These are phyloP conservation scores for Poecilobothrus nobilitatus DNA, from an alignment of 2,888 invertebrate species.

Conservation along the genomic window DNA sequence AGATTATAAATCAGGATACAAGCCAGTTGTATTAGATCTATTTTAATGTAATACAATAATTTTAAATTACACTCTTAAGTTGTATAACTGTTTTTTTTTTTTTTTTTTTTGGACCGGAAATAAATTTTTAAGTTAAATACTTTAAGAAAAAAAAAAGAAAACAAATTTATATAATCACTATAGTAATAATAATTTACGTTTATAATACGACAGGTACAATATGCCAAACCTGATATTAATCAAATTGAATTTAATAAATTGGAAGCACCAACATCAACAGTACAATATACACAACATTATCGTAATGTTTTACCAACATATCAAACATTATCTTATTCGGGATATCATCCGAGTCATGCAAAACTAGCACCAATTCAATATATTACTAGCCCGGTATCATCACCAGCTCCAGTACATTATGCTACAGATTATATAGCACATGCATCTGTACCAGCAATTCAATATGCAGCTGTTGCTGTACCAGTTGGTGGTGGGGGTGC, in stretches of 20 bases:
- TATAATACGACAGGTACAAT: background rate
- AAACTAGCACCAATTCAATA: background rate
- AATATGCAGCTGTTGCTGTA: background rate
- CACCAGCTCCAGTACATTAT: background rate
- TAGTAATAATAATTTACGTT: too few species aligned
- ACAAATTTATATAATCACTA: too few species aligned
- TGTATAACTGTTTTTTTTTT: too few species aligned
- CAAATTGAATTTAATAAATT: slow-evolving; percentile 1
- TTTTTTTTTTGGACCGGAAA: too few species aligned
- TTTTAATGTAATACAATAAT: too few species aligned
- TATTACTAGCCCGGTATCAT: background rate
- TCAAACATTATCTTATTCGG: background rate
- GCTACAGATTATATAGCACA: background rate
- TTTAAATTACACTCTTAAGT: too few species aligned
- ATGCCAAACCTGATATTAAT: background rate
- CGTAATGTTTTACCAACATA: background rate
- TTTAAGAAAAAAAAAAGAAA: too few species aligned
- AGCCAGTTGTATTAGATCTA: too few species aligned
- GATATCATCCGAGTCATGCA: background rate
- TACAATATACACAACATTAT: background rate
- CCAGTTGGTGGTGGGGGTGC: background rate
- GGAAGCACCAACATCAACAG: background rate
- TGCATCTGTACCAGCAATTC: background rate
- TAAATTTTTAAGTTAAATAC: too few species aligned
- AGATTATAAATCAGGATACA: too few species aligned